Evolutionary conservation across 23 tunicate species (phyloP).

Genomic region (Oikopleura dioica): DNA sequence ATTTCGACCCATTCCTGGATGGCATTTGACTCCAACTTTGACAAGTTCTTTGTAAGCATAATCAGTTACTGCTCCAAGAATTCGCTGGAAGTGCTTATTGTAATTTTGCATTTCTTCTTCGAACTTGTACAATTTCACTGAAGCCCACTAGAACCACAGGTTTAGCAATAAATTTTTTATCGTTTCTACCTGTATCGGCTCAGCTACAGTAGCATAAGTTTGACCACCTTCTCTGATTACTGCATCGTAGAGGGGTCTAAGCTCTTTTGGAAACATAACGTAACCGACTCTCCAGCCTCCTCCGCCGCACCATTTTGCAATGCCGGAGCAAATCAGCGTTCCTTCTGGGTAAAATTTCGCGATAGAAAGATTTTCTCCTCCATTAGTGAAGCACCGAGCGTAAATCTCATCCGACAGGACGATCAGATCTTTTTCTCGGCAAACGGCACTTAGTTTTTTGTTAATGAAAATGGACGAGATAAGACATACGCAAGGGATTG

Average conservation of each 20-base stretch:
- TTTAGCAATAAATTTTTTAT: constrained; percentile 23
- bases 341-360: constrained; percentile 39
- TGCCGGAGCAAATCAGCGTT: constrained; percentile 37
- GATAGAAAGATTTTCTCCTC: background rate
- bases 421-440: constrained; percentile 28
- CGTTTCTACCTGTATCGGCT: constrained; percentile 1
- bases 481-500: constrained; percentile 16
- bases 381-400: constrained; percentile 19
- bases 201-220: constrained; percentile 6
- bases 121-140: constrained; percentile 22
- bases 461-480: background rate
- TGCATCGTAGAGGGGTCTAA: constrained; percentile 15
- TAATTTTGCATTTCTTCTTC: constrained; percentile 20
- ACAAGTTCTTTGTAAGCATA: constrained; percentile 32
- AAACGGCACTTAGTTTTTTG: constrained; percentile 17
- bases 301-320: constrained; percentile 93
- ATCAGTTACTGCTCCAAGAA: constrained; percentile 30
- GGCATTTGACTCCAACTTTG: background rate
- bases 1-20: background rate
- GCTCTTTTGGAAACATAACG: constrained; percentile 32
- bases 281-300: constrained; percentile 98
- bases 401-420: constrained; percentile 82
- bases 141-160: constrained; percentile 11
- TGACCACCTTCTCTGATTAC: background rate
- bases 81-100: constrained; percentile 33